Percentiles rank a stretch among this genome's conserved stretches.
phyloP scores from a whole-genome alignment of 2,797 vertebrate genomes.

The Notolepis coatsorum region DNA sequence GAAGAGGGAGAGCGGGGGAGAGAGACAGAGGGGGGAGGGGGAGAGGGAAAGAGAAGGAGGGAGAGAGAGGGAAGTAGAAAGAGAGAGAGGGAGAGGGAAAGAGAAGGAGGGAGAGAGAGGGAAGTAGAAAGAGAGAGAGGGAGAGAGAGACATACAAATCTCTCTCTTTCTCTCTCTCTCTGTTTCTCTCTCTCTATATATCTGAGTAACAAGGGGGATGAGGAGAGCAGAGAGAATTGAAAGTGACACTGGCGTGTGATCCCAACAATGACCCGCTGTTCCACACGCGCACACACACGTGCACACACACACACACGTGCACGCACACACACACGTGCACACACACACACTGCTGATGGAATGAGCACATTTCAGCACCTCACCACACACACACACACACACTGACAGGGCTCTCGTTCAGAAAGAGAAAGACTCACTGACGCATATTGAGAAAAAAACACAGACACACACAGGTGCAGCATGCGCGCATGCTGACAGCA shows the following conservation, averaged over 20 bases:
- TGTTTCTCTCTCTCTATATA: neutral
- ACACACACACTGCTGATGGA: neutral
- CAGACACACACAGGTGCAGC: neutral
- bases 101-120: neutral
- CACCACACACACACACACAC: constrained; percentile 12
- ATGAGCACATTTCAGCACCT: no score
- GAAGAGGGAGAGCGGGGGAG: neutral
- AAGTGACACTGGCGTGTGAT: constrained; percentile 50
- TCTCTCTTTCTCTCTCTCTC: neutral
- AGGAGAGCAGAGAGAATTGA: constrained; percentile 38
- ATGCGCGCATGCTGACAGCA: constrained; percentile 4
- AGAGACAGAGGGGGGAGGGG: neutral
- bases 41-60: neutral
- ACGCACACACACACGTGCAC: neutral
- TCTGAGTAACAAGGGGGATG: constrained; percentile 20
- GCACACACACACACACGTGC: constrained; percentile 47
- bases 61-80: neutral
- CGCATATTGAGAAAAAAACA: neutral
- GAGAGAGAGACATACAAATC: no score
- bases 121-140: neutral
- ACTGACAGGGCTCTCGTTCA: neutral
- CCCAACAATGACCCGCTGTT: constrained; percentile 65
- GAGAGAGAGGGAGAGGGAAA: neutral
- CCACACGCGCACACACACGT: constrained; percentile 34
- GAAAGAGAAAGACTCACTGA: neutral